These are phyloP conservation scores for Lysiphlebus fabarum DNA, from an alignment of 1,140 invertebrate species.

Conservation along the genomic window DNA sequence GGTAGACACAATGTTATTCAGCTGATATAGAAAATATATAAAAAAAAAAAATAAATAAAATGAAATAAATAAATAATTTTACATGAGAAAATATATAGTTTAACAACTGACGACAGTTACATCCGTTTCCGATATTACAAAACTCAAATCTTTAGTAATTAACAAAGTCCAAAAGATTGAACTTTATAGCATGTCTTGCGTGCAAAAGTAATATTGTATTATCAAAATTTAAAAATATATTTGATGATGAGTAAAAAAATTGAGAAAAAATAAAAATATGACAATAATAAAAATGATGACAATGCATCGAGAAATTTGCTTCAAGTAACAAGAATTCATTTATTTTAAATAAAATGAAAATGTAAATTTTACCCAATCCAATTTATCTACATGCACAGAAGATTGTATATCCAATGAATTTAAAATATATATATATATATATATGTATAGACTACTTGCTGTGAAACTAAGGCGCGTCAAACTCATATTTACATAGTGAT, in stretches of 20 bases:
- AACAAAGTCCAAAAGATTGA: constrained; percentile 18
- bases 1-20: neutral
- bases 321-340: constrained; percentile 50
- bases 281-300: neutral
- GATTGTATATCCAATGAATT: neutral
- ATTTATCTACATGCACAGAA: constrained; percentile 40
- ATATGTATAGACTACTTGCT: no score
- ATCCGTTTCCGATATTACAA: constrained; percentile 40
- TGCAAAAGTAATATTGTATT: neutral
- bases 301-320: constrained; percentile 24
- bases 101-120: constrained; percentile 47
- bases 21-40: neutral
- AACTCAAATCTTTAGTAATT: constrained; percentile 22
- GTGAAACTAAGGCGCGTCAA: neutral
- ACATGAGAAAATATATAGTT: no score
- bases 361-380: constrained; percentile 45
- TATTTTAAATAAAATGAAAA: constrained; percentile 46
- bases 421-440: no score
- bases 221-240: neutral
- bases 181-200: constrained; percentile 7
- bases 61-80: constrained; percentile 17
- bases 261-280: neutral
- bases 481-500: constrained; percentile 5
- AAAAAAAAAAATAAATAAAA: constrained; percentile 4
- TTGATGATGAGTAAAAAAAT: constrained; percentile 5